phyloP scores from a whole-genome alignment of 1,140 invertebrate genomes.

The Catajapyx aquilonaris region DNA sequence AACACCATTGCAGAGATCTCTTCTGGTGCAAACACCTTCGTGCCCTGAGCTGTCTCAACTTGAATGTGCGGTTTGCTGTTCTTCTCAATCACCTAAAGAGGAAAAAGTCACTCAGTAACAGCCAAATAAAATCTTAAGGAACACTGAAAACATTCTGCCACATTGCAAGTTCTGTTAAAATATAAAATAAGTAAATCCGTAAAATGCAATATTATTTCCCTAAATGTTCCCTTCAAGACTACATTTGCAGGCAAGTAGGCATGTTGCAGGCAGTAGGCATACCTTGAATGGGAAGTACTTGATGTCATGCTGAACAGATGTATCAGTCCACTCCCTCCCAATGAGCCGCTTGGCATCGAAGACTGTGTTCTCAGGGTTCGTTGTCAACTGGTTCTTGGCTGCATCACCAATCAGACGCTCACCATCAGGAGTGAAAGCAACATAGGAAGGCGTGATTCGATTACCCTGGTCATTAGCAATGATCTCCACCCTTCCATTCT shows the following conservation, averaged over 20 bases:
- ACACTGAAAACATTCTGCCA: too few relatives aligned
- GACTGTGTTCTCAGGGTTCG: slow-evolving; percentile 92
- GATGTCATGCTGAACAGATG: slow-evolving; percentile 74
- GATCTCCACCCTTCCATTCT: slow-evolving; percentile 93
- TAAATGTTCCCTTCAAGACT: too few relatives aligned
- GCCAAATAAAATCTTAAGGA: slow-evolving; percentile 3
- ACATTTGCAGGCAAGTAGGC: too few relatives aligned
- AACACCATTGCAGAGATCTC: slow-evolving; percentile 97
- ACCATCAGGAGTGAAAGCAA: slow-evolving; percentile 85
- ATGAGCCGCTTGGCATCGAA: slow-evolving; percentile 95
- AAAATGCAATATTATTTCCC: too few relatives aligned
- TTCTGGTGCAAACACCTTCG: slow-evolving; percentile 83
- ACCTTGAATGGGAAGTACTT: slow-evolving; percentile 77
- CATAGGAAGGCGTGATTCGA: slow-evolving; percentile 92
- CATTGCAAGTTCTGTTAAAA: too few relatives aligned
- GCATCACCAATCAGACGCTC: slow-evolving; percentile 94
- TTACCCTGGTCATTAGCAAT: slow-evolving; percentile 98
- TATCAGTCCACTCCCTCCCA: slow-evolving; percentile 79
- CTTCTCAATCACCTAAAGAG: slow-evolving; percentile 62
- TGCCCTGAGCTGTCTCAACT: slow-evolving; percentile 44
- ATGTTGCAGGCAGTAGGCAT: slow-evolving; percentile 4
- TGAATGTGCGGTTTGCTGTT: slow-evolving; percentile 66
- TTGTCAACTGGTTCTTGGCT: slow-evolving; percentile 93
- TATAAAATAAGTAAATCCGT: too few relatives aligned
- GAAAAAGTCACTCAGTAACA: slow-evolving; percentile 5